Evolutionary conservation across 2,797 vertebrate species (phyloP).

Genomic region (Argyrosomus regius): DNA sequence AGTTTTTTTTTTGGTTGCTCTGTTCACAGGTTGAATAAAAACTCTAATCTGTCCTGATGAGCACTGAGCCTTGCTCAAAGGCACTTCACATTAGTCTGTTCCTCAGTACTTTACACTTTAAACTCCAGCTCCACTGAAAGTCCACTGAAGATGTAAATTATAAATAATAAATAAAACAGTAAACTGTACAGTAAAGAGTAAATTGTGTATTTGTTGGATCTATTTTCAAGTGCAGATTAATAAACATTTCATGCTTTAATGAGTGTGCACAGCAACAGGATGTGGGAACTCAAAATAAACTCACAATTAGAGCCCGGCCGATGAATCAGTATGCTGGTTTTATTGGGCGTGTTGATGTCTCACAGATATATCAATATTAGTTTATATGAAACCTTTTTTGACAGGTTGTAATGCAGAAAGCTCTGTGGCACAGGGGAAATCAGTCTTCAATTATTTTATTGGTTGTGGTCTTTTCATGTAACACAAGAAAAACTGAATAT

Average conservation of each 20-base stretch:
- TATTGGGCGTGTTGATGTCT: too few species aligned
- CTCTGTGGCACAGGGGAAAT: background rate
- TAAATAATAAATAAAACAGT: background rate
- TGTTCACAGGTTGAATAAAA: background rate
- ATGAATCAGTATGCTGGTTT: too few species aligned
- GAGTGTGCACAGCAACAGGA: constrained; percentile 1
- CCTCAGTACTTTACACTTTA: background rate
- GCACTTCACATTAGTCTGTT: background rate
- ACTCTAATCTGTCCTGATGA: background rate
- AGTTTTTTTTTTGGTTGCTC: background rate
- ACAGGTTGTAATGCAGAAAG: too few species aligned
- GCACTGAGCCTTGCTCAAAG: background rate
- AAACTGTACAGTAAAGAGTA: background rate
- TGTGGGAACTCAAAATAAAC: constrained; percentile 9
- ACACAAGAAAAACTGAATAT: background rate
- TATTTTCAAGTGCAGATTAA: constrained; percentile 5
- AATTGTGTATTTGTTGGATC: background rate
- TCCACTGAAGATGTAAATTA: too few species aligned
- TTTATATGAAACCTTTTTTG: too few species aligned
- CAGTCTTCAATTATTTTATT: background rate
- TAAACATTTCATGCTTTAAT: background rate
- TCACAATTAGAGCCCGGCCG: too few species aligned
- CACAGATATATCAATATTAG: too few species aligned
- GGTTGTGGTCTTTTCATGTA: background rate
- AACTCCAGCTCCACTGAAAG: background rate